Conservation (phyloP, 2,113 vertebrate genomes). For the Lophura nycthemera region DNA sequence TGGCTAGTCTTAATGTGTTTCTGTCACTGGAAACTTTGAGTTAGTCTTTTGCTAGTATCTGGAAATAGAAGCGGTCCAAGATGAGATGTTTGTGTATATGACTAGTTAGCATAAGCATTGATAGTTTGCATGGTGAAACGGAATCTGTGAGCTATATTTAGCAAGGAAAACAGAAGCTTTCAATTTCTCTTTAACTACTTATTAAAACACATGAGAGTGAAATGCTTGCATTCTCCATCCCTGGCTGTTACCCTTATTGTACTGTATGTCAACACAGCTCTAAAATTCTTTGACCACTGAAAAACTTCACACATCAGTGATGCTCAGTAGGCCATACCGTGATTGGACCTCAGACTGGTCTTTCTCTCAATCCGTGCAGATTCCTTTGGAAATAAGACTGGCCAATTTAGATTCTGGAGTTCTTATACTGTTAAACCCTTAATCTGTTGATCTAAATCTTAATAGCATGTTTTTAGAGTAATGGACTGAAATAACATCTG, state of each 20-base stretch:
- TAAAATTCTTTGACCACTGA: neutral
- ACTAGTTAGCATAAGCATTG: neutral
- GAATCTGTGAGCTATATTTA: neutral
- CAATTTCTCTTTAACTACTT: neutral
- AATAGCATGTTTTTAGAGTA: neutral
- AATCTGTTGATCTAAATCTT: neutral
- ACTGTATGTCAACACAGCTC: neutral
- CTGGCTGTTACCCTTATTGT: rapidly evolving
- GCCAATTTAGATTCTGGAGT: neutral
- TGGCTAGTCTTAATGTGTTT: neutral
- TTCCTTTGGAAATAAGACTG: neutral
- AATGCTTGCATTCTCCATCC: neutral
- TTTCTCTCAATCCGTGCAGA: neutral
- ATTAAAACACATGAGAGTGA: neutral
- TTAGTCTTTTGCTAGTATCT: neutral
- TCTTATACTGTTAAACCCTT: neutral
- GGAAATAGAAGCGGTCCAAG: neutral
- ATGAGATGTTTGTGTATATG: neutral
- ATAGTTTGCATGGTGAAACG: neutral
- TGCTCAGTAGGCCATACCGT: neutral
- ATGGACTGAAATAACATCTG: neutral
- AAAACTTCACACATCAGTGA: neutral
- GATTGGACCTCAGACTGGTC: neutral
- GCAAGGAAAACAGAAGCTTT: neutral
- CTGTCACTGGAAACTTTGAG: neutral